Evolutionary conservation across 1,140 invertebrate genomes (phyloP), one percentile per base, ranked within the genome.

Genomic region (Hyphantria cunea): DNA sequence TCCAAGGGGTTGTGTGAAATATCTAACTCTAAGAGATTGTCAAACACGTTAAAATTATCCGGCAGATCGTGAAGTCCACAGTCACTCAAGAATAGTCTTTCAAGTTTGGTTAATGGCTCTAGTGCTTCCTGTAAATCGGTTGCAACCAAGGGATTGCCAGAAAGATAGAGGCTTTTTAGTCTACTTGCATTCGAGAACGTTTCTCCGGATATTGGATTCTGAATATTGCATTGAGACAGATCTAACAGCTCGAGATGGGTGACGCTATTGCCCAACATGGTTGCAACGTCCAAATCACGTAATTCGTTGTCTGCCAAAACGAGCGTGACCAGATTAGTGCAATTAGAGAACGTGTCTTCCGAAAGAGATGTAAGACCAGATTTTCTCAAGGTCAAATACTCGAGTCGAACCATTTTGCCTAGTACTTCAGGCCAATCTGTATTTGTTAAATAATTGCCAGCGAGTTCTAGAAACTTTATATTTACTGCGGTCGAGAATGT

Each of bases 1-100:
- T 93, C 92, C 0, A 95, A 74, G 1, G 94, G 94, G 87, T 95
- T 95, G 62, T 94, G 92, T 0, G 94, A 95, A 65, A 95, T 93
- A 70, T 95, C 94, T 15, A 95, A 89, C 72, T 95, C 93, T 72
- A 93, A 91, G 2, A 95, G 84, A 70, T 93, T 91, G 67, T 93
- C 92, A 42, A 95, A 93, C 12, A 93, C 92, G 60, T 94, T 92
- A 66, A 95, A 95, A 11, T 93, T 93, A 66, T 94, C 92, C 3
- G 94, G 94, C 17, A 95, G 80, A 48, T 91, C 91, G 13, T 91
- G 91, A 3, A 95, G 82, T 15, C 92, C 93, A 64, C 94, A 95
- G 71, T 95, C 94, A 70, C 93, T 93, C 52, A 95, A 83, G 17
- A 94, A 94, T 7, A 95, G 79, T 82, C 92, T 93, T 74, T 95